Evolutionary conservation across 2,113 vertebrate genomes (phyloP).

Genomic region (Synchiropus splendidus): DNA sequence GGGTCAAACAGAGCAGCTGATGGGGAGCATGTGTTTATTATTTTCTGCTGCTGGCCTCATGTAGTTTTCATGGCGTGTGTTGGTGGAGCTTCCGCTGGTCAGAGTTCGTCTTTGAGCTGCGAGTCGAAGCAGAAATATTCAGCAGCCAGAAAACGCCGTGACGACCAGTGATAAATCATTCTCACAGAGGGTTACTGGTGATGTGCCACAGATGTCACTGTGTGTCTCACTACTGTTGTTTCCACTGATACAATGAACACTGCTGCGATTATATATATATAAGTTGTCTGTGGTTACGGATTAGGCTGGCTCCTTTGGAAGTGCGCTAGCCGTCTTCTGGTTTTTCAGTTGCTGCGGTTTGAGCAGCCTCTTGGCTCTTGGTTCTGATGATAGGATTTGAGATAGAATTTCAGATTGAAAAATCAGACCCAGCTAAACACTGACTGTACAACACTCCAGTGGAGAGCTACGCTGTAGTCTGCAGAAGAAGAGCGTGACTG

Average conservation of each 20-base stretch:
- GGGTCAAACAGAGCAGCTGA: constrained; percentile 39
- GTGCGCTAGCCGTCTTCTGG: too few species aligned
- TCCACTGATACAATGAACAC: constrained; percentile 2
- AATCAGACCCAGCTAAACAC: too few species aligned
- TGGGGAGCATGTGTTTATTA: constrained; percentile 25
- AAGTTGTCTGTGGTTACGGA: not conserved
- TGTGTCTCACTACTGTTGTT: constrained; percentile 40
- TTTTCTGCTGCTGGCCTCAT: constrained; percentile 26
- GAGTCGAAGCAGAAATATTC: constrained; percentile 65
- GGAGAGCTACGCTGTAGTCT: too few species aligned
- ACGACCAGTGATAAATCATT: constrained; percentile 58
- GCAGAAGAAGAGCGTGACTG: too few species aligned
- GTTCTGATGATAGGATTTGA: too few species aligned
- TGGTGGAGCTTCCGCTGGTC: constrained; percentile 23
- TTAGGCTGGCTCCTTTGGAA: not conserved
- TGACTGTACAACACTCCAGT: too few species aligned
- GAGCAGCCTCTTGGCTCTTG: too few species aligned
- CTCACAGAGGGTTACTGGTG: constrained; percentile 36
- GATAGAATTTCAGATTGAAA: too few species aligned
- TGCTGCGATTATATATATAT: not conserved
- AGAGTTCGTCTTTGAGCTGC: constrained; percentile 35
- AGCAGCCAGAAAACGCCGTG: constrained; percentile 34
- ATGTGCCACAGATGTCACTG: constrained; percentile 46
- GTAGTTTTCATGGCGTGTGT: constrained; percentile 40
- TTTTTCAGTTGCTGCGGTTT: too few species aligned